phyloP scores from a whole-genome alignment of 2,888 invertebrate genomes.

The Euplagia quadripunctaria region DNA sequence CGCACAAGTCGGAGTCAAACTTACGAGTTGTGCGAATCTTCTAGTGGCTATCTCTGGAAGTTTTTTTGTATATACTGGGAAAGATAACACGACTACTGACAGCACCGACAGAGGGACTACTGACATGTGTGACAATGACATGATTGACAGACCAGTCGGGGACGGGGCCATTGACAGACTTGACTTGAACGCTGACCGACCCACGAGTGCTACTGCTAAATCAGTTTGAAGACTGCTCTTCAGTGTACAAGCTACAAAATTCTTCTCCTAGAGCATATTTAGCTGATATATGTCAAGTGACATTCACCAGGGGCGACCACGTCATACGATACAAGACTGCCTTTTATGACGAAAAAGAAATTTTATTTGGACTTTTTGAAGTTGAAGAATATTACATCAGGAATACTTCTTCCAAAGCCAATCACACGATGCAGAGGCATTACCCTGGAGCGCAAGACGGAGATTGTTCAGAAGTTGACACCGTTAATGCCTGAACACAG shows the following conservation, averaged over 20 bases:
- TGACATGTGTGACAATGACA: background rate
- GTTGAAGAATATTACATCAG: slow-evolving; percentile 17
- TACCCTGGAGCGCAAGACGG: slow-evolving; percentile 8
- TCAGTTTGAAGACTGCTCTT: slow-evolving; percentile 9
- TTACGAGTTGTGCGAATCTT: slow-evolving; percentile 1
- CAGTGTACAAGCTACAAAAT: slow-evolving; percentile 16
- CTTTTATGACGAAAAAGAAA: slow-evolving; percentile 7
- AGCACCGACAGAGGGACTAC: too few relatives aligned
- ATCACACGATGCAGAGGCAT: slow-evolving; percentile 17
- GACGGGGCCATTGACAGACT: too few relatives aligned
- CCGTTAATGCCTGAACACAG: slow-evolving; percentile 21
- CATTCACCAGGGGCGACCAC: slow-evolving; percentile 10
- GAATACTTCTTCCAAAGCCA: slow-evolving; percentile 17
- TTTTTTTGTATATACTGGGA: slow-evolving; percentile 4
- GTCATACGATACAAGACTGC: slow-evolving; percentile 6
- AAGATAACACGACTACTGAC: background rate
- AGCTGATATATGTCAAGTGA: slow-evolving; percentile 19
- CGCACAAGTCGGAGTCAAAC: background rate
- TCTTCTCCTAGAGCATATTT: slow-evolving; percentile 23
- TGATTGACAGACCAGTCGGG: background rate
- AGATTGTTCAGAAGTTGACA: slow-evolving; percentile 13
- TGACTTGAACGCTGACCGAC: too few relatives aligned
- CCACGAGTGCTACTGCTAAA: too few relatives aligned
- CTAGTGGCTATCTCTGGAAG: slow-evolving; percentile 7
- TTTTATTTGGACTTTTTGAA: slow-evolving; percentile 11